These are phyloP conservation scores for Cladopsammia gracilis DNA, from an alignment of 64 coral and sea anemone species.

Conservation along the genomic window DNA sequence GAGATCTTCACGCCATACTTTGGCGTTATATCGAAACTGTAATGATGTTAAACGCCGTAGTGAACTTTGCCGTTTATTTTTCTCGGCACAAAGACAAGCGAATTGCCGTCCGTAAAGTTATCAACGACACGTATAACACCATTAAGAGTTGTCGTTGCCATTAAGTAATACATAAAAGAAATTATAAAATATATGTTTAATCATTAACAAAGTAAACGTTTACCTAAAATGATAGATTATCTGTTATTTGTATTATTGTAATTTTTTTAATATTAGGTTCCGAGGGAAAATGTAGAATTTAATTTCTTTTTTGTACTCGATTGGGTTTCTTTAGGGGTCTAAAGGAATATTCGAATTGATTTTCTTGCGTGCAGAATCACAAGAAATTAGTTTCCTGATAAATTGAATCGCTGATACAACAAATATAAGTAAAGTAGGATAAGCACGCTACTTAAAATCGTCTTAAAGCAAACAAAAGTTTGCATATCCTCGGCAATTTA, in stretches of 20 bases:
- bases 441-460: neutral
- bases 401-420: no score
- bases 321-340: neutral
- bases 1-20: neutral
- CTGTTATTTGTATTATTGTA: neutral
- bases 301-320: neutral
- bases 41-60: constrained; percentile 35
- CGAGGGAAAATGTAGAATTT: neutral
- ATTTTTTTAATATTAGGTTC: neutral
- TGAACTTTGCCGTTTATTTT: constrained; percentile 33
- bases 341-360: no score
- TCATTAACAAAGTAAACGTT: neutral
- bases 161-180: neutral
- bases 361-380: neutral
- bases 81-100: constrained; percentile 22
- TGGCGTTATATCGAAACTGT: constrained; percentile 38
- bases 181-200: neutral
- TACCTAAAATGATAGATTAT: neutral
- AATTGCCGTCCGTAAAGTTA: constrained; percentile 2
- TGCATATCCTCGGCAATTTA: neutral
- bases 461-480: constrained; percentile 23
- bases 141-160: constrained; percentile 22
- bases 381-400: no score
- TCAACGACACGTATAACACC: neutral
- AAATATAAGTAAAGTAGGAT: neutral